Evolutionary conservation across 2,113 vertebrate species (phyloP).

Genomic region (Ivindomyrus marchei): DNA sequence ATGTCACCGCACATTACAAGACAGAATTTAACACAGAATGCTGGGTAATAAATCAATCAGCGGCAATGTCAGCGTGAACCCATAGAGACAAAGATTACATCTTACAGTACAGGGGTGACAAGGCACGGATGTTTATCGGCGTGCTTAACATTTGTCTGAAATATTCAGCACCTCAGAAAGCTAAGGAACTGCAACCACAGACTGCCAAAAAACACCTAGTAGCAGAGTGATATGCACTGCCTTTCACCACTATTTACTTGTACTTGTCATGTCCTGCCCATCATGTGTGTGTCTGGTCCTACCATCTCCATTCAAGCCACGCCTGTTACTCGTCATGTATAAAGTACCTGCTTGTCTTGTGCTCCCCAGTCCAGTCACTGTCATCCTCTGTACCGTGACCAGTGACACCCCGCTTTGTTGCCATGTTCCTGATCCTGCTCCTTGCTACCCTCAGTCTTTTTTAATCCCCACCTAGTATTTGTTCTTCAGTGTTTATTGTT

Average conservation of each 20-base stretch:
- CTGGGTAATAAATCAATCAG: neutral
- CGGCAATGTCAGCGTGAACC: neutral
- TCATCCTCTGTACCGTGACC: neutral
- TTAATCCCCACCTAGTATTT: neutral
- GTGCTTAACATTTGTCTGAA: neutral
- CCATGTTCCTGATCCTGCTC: neutral
- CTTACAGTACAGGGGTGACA: neutral
- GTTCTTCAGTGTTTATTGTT: neutral
- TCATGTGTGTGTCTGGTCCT: neutral
- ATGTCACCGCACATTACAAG: neutral
- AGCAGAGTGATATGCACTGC: neutral
- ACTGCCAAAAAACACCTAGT: neutral
- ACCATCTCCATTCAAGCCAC: neutral
- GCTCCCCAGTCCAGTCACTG: neutral
- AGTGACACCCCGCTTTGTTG: neutral
- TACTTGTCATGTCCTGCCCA: neutral
- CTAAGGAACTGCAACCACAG: neutral
- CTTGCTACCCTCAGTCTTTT: neutral
- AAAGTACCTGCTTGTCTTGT: neutral
- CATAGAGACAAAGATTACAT: neutral
- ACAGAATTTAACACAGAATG: neutral
- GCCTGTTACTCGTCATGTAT: neutral
- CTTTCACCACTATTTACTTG: neutral
- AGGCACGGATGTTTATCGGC: neutral
- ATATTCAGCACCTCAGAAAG: neutral